A percentile compares a stretch with the other conserved stretches of the same genome.
phyloP scores from a whole-genome alignment of 2,888 invertebrate species.

The Lasioglossum figueresi region DNA sequence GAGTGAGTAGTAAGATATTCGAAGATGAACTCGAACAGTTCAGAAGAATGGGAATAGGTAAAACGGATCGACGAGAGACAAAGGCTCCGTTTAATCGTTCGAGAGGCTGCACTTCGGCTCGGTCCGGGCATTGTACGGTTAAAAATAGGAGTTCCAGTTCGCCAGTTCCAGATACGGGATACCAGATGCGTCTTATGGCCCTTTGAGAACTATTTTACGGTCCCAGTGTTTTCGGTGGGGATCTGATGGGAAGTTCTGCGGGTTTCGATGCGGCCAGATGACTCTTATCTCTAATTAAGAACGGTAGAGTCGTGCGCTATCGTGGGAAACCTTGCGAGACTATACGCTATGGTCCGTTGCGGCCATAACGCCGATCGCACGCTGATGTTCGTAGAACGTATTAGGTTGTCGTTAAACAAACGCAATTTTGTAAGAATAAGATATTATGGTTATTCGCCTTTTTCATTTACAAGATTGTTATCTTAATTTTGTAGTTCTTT shows the following conservation, averaged over 20 bases:
- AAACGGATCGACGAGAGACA: background rate
- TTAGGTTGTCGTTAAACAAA: too few relatives aligned
- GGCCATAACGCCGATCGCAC: background rate
- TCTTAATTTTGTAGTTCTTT: too few relatives aligned
- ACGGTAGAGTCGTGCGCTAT: background rate
- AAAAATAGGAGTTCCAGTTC: background rate
- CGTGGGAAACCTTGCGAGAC: background rate
- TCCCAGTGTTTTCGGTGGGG: background rate
- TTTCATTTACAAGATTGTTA: too few relatives aligned
- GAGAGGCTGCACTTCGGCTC: background rate
- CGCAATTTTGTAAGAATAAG: too few relatives aligned
- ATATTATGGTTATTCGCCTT: too few relatives aligned
- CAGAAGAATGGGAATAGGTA: background rate
- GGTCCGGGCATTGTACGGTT: background rate
- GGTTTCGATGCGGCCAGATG: slow-evolving; percentile 11
- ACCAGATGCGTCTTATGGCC: background rate
- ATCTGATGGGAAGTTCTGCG: background rate
- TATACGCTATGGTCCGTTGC: background rate
- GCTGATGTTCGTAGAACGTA: background rate
- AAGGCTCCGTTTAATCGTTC: background rate
- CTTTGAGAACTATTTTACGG: background rate
- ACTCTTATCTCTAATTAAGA: slow-evolving; percentile 14
- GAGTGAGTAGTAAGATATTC: background rate
- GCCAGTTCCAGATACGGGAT: background rate
- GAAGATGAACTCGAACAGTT: background rate